Base-by-base conservation (phyloP, 2,797 vertebrate species). In the Siniperca scherzeri region DNA sequence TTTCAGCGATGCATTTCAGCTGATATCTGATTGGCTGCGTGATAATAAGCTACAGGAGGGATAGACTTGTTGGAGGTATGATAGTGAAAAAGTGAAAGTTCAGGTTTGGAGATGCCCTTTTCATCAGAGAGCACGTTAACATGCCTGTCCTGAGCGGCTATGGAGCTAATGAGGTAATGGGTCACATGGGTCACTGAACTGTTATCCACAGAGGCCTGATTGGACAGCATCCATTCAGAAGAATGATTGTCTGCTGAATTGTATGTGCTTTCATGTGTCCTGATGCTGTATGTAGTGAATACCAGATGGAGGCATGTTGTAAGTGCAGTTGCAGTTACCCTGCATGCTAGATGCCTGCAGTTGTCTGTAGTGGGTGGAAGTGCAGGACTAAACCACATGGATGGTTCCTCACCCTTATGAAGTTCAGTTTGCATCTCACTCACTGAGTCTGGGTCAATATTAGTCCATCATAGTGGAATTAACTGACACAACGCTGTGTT, bases 231-330 rank as follows among this genome's bases (percentile, higher is more conserved):
- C 76, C 59, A 53, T 85, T 81, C 61, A 75, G n/a, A 60, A 70
- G 64, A 78, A 42, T 44, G 78, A 78, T 62, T 60, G 74, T 74
- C 52, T 79, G 60, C 56, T 78, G 80, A 62, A 62, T 52, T 75
- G 66, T 74, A 13, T 33, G 25, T 62, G 74, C 27, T 55, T 60
- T 77, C 57, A 61, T 74, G 19, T 64, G 56, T 44, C 33, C 55
- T 66, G 7, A 52, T 81, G 66, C 78, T 83, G 22, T n/a, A 79
- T 77, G 40, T 38, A 4, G 44, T 70, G 12, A 84, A 77, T 57
- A 75, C 30, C 27, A 48, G 21, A 55, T 42, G 48, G 14, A 73
- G 70, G 14, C 48, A 13, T 71, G 46, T 71, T 81, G 22, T 65
- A 44, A 38, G 46, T 62, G 57, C 59, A 27, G 27, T 27, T 27